phyloP scores from a whole-genome alignment of 2,797 vertebrate species.

The Syncerus caffer region DNA sequence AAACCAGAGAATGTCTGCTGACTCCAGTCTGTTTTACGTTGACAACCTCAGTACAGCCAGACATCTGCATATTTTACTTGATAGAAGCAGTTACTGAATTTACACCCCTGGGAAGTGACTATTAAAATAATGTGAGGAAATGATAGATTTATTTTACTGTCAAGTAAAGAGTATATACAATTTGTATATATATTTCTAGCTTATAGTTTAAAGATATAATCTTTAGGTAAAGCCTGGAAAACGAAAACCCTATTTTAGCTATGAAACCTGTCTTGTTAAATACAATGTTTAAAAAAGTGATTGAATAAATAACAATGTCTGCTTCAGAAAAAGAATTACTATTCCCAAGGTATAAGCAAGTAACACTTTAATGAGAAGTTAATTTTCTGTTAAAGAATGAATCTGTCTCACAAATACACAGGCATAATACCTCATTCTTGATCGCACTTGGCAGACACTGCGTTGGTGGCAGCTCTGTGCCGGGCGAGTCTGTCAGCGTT shows the following conservation, averaged over 20 bases:
- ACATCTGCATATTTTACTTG: neutral
- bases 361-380: neutral
- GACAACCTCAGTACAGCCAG: neutral
- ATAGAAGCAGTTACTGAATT: neutral
- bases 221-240: neutral
- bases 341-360: neutral
- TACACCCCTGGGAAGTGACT: neutral
- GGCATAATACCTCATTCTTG: neutral
- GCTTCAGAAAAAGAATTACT: neutral
- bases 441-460: neutral
- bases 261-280: neutral
- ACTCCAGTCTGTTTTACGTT: neutral
- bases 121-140: neutral
- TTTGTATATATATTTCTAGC: neutral
- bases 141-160: neutral
- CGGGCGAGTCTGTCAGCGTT: neutral
- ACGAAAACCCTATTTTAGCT: neutral
- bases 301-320: neutral
- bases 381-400: neutral
- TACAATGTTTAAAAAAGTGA: neutral
- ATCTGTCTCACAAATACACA: neutral
- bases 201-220: neutral
- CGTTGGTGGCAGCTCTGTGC: neutral
- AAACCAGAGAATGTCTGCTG: neutral
- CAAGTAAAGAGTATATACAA: neutral